Evolutionary conservation across 2,888 invertebrate genomes (phyloP), one percentile per base, ranked within the genome.

Genomic region (Drosophila hamatofila): DNA sequence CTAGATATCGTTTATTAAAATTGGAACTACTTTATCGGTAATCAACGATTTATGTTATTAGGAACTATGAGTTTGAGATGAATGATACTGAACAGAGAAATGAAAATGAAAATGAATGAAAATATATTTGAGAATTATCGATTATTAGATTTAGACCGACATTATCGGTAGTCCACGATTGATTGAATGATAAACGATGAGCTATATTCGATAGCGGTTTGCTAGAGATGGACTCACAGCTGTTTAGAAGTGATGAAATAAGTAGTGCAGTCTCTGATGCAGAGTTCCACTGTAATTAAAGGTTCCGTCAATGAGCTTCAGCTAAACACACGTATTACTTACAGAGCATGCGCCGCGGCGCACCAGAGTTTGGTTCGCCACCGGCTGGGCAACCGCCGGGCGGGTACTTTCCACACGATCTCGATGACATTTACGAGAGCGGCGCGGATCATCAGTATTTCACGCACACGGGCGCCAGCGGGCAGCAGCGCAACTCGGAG

Each of bases 361-460:
- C 85, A 18, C 83, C 89, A 8, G 92, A 92, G 16, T 89, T 82
- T 59, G 89, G 89, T 33, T 91, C 91, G 39, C 92, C 92, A 27
- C 92, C 92, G 21, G 88, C 90, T 5, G 54, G 83, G 2, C 78
- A 78, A 21, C 86, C 90, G 16, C 71, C 72, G 41, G 83, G 82
- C 49, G 92, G 92, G 3, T 93, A 80, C 72, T 93, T 93, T 81
- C 93, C 93, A 23, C 93, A 93, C 65, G 93, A 93, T 90, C 91
- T 93, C 73, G 93, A 93, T 72, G 93, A 93, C 66, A 93, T 93
- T 37, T 92, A 91, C 72, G 93, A 93, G 72, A 87, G 89, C 63
- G 91, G 92, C 70, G 84, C 80, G 44, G 93, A 93, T 87, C 92
- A 92, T 81, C 92, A 93, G 90, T 93, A 93, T 89, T 93, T 92